Evolutionary conservation across 2,888 invertebrate genomes (phyloP).

Genomic region (Drosophila mettleri): DNA sequence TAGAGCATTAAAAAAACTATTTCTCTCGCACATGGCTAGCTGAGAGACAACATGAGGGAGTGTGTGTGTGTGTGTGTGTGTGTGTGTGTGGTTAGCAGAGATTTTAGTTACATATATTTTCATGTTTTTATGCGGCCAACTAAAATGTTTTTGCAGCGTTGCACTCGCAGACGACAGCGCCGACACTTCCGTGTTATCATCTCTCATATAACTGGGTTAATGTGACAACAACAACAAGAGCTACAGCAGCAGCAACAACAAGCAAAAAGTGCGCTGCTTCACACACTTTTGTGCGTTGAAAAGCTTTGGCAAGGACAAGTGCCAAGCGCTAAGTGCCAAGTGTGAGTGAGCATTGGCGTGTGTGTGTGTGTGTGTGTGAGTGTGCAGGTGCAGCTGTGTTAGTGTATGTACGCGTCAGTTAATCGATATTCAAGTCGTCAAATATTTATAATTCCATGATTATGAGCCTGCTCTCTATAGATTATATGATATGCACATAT

Average conservation of each 20-base stretch:
- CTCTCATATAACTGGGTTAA: conserved; percentile 67
- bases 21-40: conserved; percentile 19
- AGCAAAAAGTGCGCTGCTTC: conserved; percentile 20
- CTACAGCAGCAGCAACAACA: conserved; percentile 14
- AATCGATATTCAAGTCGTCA: too few species aligned
- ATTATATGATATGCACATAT: too few species aligned
- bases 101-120: conserved; percentile 54
- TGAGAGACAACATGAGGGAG: not conserved
- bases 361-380: not conserved
- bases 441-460: too few species aligned
- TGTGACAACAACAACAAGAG: conserved; percentile 56
- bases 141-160: conserved; percentile 59
- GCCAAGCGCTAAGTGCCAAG: conserved; percentile 6
- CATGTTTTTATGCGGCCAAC: conserved; percentile 66
- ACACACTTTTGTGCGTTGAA: conserved; percentile 32
- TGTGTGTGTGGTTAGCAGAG: conserved; percentile 34
- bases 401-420: too few species aligned
- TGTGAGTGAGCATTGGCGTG: not conserved
- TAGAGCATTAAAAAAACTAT: conserved; percentile 43
- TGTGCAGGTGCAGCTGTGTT: not conserved
- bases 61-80: conserved; percentile 27
- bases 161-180: conserved; percentile 47
- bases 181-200: conserved; percentile 74
- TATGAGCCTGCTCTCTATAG: too few species aligned
- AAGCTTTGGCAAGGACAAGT: conserved; percentile 20